phyloP scores from a whole-genome alignment of 2,797 vertebrate genomes.

The Alfaro cultratus region DNA sequence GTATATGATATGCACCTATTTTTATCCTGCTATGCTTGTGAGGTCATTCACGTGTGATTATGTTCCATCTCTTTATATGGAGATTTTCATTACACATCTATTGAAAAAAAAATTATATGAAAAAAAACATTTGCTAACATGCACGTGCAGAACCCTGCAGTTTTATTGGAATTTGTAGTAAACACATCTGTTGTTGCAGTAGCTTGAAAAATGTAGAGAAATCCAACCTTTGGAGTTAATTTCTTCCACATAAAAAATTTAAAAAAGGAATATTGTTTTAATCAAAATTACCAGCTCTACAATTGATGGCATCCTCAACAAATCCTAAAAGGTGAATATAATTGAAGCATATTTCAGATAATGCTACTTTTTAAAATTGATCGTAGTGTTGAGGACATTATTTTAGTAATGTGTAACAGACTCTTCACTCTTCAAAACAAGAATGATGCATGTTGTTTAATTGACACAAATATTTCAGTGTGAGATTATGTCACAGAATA shows the following conservation, averaged over 20 bases:
- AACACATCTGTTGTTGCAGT: neutral
- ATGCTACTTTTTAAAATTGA: neutral
- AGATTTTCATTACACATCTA: neutral
- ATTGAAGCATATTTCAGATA: neutral
- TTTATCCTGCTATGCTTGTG: conserved; percentile 1
- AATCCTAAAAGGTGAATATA: neutral
- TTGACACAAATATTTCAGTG: neutral
- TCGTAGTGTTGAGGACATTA: neutral
- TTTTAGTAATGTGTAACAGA: neutral
- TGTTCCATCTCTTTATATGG: neutral
- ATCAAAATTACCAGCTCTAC: neutral
- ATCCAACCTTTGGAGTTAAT: neutral
- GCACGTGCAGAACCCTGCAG: neutral
- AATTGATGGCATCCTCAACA: neutral
- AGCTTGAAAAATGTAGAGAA: neutral
- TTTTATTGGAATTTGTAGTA: neutral
- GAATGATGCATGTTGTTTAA: neutral
- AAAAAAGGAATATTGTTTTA: neutral
- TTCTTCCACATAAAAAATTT: neutral
- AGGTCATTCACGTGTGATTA: neutral
- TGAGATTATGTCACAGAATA: neutral
- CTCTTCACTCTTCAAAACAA: neutral
- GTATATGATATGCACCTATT: neutral
- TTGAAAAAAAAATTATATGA: neutral
- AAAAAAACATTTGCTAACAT: neutral